Evolutionary conservation across 2,797 vertebrate genomes (phyloP), one percentile per base, ranked within the genome.

Genomic region (Coccyzus lansbergi): DNA sequence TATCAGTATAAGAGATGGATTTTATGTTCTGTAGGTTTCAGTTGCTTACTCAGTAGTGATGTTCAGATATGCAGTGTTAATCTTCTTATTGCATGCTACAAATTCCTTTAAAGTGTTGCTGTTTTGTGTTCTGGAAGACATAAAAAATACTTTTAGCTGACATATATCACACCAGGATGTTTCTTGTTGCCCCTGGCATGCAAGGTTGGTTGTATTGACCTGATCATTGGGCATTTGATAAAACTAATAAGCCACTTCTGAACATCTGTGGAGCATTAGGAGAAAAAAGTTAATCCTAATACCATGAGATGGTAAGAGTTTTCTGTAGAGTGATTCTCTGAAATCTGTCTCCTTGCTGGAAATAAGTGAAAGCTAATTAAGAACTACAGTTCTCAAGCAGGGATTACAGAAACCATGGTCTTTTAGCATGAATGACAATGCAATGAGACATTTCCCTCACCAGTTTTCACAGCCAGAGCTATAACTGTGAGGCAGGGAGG

Each of bases 151-250:
- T 83, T 71, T 31, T 10, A n/a, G 18, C 40, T 42, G 71, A 49
- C 12, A 8, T 15, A 2, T 36, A 12, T 62, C 59, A 14, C 46
- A 29, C 6, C 0, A 3, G 31, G 59, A 34, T 7, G 1, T 71
- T 36, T 65, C 26, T 62, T 16, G 19, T 29, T 36, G 20, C 48
- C 31, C 22, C 40, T 71, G 89, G 31, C 59, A 33, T 46, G 29
- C 44, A n/a, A 34, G 34, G 13, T 20, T 13, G 25, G 21, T 58
- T 36, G 4, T 40, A 46, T 68, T 58, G 56, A 38, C 29, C 40
- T n/a, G 40, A 62, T 72, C 38, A 44, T 14, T 7, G 52, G 55
- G 20, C 28, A 22, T 78, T 72, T 60, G 71, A 60, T 67, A 67
- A 87, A 65, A 48, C 24, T 36, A 29, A 49, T 55, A 22, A 72